Evolutionary conservation across 2,113 vertebrate genomes (phyloP).

Genomic region (Phalacrocorax aristotelis): DNA sequence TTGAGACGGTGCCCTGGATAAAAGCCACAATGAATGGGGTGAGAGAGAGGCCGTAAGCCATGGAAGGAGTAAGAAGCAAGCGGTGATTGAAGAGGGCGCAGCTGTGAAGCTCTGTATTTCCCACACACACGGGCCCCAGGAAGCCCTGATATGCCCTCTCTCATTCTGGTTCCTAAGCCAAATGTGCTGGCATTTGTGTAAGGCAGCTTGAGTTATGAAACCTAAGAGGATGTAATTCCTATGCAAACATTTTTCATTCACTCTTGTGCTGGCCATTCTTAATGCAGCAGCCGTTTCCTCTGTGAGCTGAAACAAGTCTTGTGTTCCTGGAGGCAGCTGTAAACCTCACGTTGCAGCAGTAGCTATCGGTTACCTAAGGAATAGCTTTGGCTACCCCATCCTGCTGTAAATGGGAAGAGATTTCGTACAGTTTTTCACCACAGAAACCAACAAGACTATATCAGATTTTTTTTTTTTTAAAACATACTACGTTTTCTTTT

Average conservation of each 20-base stretch:
- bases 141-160: not conserved
- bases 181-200: not conserved
- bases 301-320: not conserved
- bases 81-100: not conserved
- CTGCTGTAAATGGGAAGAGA: not conserved
- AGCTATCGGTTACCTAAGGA: not conserved
- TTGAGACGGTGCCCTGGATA: not conserved
- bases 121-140: not conserved
- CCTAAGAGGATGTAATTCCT: conserved; percentile 37
- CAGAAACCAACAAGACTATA: not conserved
- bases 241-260: conserved; percentile 39
- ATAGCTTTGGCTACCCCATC: not conserved
- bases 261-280: not conserved
- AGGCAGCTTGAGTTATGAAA: conserved; percentile 39
- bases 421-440: not conserved
- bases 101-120: not conserved
- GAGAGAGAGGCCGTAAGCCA: not conserved
- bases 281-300: not conserved
- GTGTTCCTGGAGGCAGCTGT: not conserved
- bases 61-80: not conserved
- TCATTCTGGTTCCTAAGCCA: not conserved
- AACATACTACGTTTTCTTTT: not conserved
- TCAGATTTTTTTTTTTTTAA: not conserved
- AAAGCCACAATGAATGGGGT: not conserved
- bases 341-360: not conserved